Evolutionary conservation across 2,113 vertebrate genomes (phyloP).

Genomic region (Microcebus murinus): DNA sequence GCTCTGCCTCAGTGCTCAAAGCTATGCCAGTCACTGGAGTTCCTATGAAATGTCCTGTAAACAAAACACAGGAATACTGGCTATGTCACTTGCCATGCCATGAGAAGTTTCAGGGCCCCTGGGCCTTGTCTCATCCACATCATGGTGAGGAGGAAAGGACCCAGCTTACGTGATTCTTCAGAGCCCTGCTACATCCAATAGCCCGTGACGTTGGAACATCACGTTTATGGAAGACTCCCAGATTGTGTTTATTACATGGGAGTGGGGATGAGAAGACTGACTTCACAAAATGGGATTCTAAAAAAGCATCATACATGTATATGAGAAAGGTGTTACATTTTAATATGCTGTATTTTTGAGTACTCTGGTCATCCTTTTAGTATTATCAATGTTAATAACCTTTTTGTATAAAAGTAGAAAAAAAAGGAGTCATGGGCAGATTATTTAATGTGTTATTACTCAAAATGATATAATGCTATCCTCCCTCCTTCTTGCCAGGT

Average conservation of each 20-base stretch:
- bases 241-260: not conserved
- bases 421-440: not conserved
- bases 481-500: not conserved
- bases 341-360: not conserved
- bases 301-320: not conserved
- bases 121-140: too few relatives aligned
- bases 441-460: not conserved
- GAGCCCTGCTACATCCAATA: not conserved
- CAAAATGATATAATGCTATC: not conserved
- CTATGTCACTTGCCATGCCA: too few relatives aligned
- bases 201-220: not conserved
- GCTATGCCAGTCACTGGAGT: not conserved
- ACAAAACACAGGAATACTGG: not conserved
- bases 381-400: not conserved
- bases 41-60: not conserved
- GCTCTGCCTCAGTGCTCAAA: not conserved
- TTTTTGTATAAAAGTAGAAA: not conserved
- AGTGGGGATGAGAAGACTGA: not conserved
- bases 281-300: not conserved
- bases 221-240: not conserved
- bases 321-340: not conserved
- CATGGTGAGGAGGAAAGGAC: not conserved
- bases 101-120: not conserved
- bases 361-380: not conserved
- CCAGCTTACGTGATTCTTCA: not conserved